Conservation (phyloP, 2,888 invertebrate genomes). For the Drosophila setosimentum region DNA sequence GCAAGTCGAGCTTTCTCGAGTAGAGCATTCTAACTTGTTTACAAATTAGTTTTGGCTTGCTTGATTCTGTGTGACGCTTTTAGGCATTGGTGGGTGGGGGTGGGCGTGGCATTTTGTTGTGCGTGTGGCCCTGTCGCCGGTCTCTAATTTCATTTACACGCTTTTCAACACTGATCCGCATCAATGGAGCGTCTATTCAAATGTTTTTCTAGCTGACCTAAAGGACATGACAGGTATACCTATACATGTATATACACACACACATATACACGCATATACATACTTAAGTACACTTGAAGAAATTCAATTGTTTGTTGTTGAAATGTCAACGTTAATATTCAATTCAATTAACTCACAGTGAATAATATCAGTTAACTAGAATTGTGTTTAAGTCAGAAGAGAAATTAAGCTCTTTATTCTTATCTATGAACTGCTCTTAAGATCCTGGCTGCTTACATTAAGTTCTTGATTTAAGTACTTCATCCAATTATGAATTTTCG, state of each 20-base stretch:
- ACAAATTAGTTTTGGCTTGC: neutral
- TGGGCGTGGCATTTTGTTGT: constrained; percentile 1
- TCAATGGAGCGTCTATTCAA: constrained; percentile 69
- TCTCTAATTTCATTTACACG: constrained; percentile 77
- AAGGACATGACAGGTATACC: constrained; percentile 18
- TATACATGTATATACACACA: neutral
- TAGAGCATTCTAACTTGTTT: neutral
- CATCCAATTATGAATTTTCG: neutral
- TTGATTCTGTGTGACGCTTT: neutral
- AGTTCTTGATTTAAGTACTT: neutral
- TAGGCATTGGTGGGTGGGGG: neutral
- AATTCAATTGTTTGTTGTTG: neutral
- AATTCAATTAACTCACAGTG: neutral
- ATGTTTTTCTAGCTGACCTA: constrained; percentile 58
- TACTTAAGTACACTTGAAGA: neutral
- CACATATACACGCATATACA: neutral
- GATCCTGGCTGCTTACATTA: neutral
- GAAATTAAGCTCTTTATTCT: too few species aligned
- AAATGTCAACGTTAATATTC: too few species aligned
- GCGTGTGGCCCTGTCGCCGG: constrained; percentile 36
- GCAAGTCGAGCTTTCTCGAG: neutral
- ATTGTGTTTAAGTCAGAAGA: neutral
- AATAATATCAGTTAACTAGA: neutral
- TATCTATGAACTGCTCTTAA: too few species aligned
- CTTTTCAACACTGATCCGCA: constrained; percentile 62